phyloP scores from a whole-genome alignment of 2,113 vertebrate genomes.

The Apodemus speciosus region DNA sequence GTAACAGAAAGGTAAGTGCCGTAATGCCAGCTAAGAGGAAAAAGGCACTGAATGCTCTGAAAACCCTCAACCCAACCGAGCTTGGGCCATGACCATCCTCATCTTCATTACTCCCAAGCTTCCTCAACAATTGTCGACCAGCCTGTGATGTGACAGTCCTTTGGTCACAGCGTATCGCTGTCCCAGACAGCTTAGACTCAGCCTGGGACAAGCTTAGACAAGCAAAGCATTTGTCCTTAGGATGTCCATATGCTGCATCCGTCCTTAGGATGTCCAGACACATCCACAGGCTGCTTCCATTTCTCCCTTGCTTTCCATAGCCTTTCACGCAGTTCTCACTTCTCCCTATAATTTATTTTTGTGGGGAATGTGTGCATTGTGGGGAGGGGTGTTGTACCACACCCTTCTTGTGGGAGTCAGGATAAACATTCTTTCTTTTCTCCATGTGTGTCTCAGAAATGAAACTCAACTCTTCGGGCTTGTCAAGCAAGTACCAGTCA shows the following conservation, averaged over 20 bases:
- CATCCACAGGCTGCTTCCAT: not conserved
- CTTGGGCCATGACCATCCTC: fast-evolving
- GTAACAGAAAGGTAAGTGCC: not conserved
- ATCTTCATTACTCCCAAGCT: not conserved
- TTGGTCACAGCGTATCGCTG: not conserved
- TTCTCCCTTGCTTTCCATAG: not conserved
- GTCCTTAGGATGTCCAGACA: not conserved
- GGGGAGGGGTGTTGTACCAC: no score
- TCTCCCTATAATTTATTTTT: not conserved
- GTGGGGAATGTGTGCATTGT: no score
- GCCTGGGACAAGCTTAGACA: no score
- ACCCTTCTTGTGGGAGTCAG: not conserved
- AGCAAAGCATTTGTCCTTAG: not conserved
- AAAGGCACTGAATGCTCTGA: not conserved
- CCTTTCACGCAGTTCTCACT: not conserved
- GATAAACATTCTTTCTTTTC: not conserved
- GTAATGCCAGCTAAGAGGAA: not conserved
- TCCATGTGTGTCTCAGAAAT: no score
- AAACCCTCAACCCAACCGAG: fast-evolving
- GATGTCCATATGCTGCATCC: not conserved
- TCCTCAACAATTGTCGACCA: not conserved
- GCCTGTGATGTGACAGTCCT: not conserved
- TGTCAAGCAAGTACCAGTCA: not conserved
- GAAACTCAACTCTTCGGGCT: not conserved
- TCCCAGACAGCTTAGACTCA: not conserved